phyloP scores from a whole-genome alignment of 2,797 vertebrate genomes.

The Enteromius unitaeniatus region DNA sequence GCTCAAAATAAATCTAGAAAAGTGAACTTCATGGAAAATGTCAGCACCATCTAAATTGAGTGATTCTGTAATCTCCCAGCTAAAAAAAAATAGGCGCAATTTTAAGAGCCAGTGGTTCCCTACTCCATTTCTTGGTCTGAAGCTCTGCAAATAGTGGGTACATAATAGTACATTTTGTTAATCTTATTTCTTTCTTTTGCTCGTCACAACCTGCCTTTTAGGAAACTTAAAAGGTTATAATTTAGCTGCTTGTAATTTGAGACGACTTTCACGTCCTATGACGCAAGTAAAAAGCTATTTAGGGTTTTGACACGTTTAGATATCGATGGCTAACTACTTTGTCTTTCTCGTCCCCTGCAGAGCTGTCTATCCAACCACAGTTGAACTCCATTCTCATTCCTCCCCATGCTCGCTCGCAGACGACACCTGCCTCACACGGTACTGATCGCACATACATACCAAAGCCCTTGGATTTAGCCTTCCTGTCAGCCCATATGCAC shows the following conservation, averaged over 20 bases:
- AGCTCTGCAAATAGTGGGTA: neutral
- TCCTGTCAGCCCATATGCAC: slow-evolving; percentile 10
- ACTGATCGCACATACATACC: slow-evolving; percentile 29
- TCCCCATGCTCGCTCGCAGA: slow-evolving; percentile 88
- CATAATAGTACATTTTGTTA: neutral
- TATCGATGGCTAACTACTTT: slow-evolving; percentile 15
- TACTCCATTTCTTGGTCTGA: neutral
- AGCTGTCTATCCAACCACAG: slow-evolving; percentile 92
- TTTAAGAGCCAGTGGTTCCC: neutral
- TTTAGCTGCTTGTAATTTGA: neutral
- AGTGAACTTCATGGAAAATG: neutral
- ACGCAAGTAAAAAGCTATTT: neutral
- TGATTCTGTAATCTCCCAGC: neutral
- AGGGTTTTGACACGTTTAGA: neutral
- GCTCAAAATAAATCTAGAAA: neutral
- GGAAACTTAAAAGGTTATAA: neutral
- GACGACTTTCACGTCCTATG: neutral
- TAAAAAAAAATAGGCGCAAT: neutral
- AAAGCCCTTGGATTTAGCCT: neutral
- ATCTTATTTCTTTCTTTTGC: neutral
- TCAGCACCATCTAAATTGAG: neutral
- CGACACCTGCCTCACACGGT: slow-evolving; percentile 82
- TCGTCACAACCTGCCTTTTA: neutral
- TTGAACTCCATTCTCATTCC: slow-evolving; percentile 93
- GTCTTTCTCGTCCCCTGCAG: slow-evolving; percentile 70